Conservation (phyloP, 2,797 vertebrate species). For the Dryobates pubescens region DNA sequence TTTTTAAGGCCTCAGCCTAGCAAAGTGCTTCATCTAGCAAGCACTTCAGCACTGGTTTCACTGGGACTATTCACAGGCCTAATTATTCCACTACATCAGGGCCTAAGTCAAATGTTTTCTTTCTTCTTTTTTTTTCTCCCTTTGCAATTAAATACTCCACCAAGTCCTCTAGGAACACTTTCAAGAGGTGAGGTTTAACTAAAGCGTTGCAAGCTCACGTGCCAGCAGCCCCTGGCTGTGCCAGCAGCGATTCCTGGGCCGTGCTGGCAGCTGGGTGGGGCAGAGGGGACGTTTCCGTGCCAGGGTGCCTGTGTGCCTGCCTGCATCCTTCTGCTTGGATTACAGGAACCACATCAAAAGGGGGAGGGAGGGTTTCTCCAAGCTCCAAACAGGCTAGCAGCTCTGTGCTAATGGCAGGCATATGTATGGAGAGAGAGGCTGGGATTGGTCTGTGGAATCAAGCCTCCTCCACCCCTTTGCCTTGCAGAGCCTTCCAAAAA, state of each 20-base stretch:
- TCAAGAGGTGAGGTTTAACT: background rate
- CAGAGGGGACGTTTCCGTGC: background rate
- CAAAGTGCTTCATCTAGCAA: background rate
- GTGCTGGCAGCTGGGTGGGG: background rate
- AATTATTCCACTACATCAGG: constrained; percentile 16
- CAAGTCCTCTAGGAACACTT: background rate
- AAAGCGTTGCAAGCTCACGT: background rate
- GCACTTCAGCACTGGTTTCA: background rate
- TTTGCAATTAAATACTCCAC: background rate
- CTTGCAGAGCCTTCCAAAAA: constrained; percentile 89
- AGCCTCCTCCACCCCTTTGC: constrained; percentile 26
- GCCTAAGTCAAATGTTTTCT: constrained; percentile 5
- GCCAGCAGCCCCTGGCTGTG: background rate
- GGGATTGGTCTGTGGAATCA: background rate
- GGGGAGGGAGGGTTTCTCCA: rapidly evolving
- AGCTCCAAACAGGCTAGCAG: background rate
- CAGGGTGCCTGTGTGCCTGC: background rate
- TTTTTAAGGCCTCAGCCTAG: background rate
- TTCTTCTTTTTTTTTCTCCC: background rate
- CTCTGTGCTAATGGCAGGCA: background rate
- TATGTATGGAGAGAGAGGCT: background rate
- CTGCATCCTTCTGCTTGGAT: background rate
- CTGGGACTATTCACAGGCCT: background rate
- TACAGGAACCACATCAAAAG: background rate
- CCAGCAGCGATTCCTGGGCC: background rate